Evolutionary conservation across 2,113 vertebrate genomes (phyloP).

Genomic region (Spilogale gracilis): DNA sequence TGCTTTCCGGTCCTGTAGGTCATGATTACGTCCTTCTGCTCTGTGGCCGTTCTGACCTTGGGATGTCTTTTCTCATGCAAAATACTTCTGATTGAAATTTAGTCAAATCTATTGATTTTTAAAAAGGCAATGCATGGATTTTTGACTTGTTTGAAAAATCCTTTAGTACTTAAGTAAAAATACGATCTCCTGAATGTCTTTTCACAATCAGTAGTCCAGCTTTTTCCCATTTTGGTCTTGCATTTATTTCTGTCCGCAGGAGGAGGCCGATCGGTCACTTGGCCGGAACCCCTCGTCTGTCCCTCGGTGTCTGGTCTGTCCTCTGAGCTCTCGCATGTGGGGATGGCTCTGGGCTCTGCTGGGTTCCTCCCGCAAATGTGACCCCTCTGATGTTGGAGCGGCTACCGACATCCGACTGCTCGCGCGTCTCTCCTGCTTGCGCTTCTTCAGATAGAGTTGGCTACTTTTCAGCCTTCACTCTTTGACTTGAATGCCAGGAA

Average conservation of each 20-base stretch:
- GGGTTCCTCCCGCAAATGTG: accelerated
- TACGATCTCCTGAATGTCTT: neutral
- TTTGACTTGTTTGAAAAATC: neutral
- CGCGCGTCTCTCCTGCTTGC: accelerated
- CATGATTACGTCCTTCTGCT: neutral
- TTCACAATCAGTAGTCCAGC: neutral
- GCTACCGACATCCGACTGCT: accelerated
- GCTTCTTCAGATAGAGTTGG: too few relatives aligned
- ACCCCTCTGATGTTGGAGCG: accelerated
- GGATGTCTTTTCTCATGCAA: neutral
- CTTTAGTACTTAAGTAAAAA: neutral
- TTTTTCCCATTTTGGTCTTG: neutral
- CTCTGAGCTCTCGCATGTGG: accelerated
- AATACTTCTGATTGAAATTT: neutral
- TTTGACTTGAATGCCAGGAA: neutral
- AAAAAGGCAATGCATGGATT: neutral
- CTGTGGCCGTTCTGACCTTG: neutral
- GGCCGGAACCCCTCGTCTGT: accelerated
- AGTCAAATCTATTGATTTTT: neutral
- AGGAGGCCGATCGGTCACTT: neutral
- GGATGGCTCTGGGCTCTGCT: neutral
- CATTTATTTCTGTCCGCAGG: accelerated
- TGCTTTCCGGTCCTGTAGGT: accelerated
- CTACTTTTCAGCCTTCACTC: neutral
- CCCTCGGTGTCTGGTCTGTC: neutral